Percentiles rank a stretch among this genome's conserved stretches.
Conservation (phyloP, 2,797 vertebrate genomes). For the Phylloscopus collybita region DNA sequence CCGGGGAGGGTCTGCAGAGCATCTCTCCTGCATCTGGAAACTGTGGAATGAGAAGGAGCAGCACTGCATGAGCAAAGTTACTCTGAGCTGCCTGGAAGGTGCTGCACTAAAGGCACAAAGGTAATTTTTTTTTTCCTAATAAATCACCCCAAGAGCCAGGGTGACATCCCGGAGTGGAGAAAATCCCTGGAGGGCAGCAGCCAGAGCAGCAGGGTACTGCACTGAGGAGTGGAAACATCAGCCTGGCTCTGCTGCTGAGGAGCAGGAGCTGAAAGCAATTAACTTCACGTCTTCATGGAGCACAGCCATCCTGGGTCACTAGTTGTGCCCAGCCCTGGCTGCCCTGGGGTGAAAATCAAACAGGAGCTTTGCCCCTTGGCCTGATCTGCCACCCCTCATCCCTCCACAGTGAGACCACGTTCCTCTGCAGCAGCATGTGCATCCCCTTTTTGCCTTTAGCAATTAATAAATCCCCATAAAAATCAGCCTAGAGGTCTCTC, state of each 20-base stretch:
- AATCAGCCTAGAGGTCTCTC: not conserved
- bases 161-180: rapidly evolving
- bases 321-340: not conserved
- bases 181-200: not conserved
- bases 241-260: not conserved
- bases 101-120: not conserved
- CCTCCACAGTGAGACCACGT: rapidly evolving
- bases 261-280: not conserved
- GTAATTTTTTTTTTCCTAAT: not conserved
- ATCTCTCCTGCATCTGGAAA: not conserved
- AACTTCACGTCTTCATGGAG: not conserved
- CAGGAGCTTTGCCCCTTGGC: rapidly evolving
- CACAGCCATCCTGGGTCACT: rapidly evolving
- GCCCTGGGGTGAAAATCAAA: not conserved
- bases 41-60: not conserved
- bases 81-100: not conserved
- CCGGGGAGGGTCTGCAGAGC: not conserved
- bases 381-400: not conserved
- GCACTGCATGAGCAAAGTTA: rapidly evolving
- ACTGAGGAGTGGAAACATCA: not conserved
- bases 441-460: not conserved
- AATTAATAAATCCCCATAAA: not conserved
- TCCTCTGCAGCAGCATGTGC: not conserved
- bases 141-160: not conserved
- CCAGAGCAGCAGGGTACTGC: rapidly evolving